Percentiles rank a stretch among this genome's conserved stretches.
These are phyloP conservation scores for Dinothrombium tinctorium DNA, from an alignment of 1,140 invertebrate genomes.

Conservation along the genomic window DNA sequence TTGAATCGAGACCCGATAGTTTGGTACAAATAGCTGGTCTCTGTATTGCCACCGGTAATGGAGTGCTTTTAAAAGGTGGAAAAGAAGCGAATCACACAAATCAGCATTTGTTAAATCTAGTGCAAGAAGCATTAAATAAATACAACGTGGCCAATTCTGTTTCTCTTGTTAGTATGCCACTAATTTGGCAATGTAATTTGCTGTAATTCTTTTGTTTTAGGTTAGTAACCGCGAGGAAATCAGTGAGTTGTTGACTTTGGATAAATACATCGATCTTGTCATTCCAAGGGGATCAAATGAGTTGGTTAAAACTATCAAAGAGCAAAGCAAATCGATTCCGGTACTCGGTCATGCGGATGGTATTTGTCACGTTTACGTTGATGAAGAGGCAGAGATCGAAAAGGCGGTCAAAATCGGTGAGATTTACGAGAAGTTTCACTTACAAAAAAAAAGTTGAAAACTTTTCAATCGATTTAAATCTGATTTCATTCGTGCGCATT, in stretches of 20 bases:
- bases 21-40: slow-evolving; percentile 88
- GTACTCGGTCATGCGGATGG: slow-evolving; percentile 95
- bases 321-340: slow-evolving; percentile 67
- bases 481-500: not conserved
- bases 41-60: slow-evolving; percentile 88
- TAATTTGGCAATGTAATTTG: not conserved
- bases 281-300: slow-evolving; percentile 87
- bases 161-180: slow-evolving; percentile 47
- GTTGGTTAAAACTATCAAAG: slow-evolving; percentile 65
- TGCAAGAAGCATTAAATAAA: slow-evolving; percentile 55
- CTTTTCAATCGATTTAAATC: no score
- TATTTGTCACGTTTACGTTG: slow-evolving; percentile 85
- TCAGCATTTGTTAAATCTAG: slow-evolving; percentile 67
- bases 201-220: slow-evolving; percentile 19
- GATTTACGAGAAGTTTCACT: no score
- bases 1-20: slow-evolving; percentile 93
- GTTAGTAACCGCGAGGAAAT: slow-evolving; percentile 84
- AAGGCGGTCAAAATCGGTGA: slow-evolving; percentile 63
- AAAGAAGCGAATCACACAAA: slow-evolving; percentile 87
- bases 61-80: slow-evolving; percentile 82
- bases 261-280: slow-evolving; percentile 83
- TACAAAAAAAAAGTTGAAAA: no score
- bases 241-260: slow-evolving; percentile 66
- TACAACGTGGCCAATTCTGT: slow-evolving; percentile 55
- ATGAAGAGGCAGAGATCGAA: slow-evolving; percentile 56